Conservation (phyloP, 2,797 vertebrate species). For the Aeoliscus strigatus region DNA sequence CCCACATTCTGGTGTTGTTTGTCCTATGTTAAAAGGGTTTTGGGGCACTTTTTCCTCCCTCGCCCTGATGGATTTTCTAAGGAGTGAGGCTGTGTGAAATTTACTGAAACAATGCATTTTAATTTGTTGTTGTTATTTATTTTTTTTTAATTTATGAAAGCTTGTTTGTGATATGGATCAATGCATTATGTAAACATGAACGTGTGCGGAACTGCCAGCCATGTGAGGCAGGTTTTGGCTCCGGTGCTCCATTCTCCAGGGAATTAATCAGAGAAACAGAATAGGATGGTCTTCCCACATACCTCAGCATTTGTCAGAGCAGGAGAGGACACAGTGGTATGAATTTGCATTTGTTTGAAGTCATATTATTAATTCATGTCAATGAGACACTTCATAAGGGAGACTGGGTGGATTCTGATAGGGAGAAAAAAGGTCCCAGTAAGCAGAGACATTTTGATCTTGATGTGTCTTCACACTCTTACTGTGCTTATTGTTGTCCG, state of each 20-base stretch:
- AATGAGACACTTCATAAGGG: conserved; percentile 57
- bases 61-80: too few species aligned
- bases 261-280: conserved; percentile 52
- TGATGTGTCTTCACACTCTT: conserved; percentile 27
- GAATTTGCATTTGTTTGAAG: conserved; percentile 76
- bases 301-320: conserved; percentile 67
- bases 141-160: too few species aligned
- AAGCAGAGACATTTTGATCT: conserved; percentile 54
- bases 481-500: conserved; percentile 35
- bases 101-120: too few species aligned
- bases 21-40: too few species aligned
- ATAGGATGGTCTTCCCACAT: conserved; percentile 56
- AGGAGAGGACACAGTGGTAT: conserved; percentile 64
- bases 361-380: conserved; percentile 73
- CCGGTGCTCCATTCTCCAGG: conserved; percentile 22
- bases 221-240: conserved; percentile 41
- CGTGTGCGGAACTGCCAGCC: conserved; percentile 10
- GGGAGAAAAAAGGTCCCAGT: conserved; percentile 21
- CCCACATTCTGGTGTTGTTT: too few species aligned
- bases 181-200: conserved; percentile 41
- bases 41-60: too few species aligned
- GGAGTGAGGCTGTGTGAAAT: too few species aligned
- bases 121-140: too few species aligned
- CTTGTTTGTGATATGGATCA: conserved; percentile 35
- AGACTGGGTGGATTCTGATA: conserved; percentile 44